A percentile compares a stretch with the other conserved stretches of the same genome.
phyloP scores from a whole-genome alignment of 2,797 vertebrate species.

The Valencia hispanica region DNA sequence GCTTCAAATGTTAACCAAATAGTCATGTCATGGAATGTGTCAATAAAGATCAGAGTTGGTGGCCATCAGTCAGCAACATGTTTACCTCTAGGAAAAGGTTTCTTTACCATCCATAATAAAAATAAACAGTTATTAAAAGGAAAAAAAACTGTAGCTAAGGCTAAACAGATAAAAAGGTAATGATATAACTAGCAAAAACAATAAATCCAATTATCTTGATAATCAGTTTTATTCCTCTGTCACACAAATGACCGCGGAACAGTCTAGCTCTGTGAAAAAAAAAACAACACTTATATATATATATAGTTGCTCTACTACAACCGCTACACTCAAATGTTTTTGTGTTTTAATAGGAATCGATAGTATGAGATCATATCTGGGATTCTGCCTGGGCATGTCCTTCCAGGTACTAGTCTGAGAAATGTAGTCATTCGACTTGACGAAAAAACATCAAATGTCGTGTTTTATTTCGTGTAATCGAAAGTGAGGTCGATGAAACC shows the following conservation, averaged over 20 bases:
- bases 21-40: not conserved
- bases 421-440: conserved; percentile 3
- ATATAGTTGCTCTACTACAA: not conserved
- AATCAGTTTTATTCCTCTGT: not conserved
- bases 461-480: not conserved
- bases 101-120: not conserved
- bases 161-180: not conserved
- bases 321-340: conserved; percentile 25
- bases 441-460: not conserved
- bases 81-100: not conserved
- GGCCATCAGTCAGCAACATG: not conserved
- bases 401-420: not conserved
- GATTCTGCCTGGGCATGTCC: not conserved
- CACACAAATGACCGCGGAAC: not conserved
- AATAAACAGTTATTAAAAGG: not conserved
- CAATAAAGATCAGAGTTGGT: not conserved
- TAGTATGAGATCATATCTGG: not conserved
- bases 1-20: not conserved
- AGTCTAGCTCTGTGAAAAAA: not conserved
- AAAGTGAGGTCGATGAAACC: not conserved
- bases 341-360: conserved; percentile 35
- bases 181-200: not conserved
- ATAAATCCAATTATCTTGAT: not conserved
- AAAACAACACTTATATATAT: too few relatives aligned
- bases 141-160: not conserved